Base-by-base conservation (phyloP, 2,797 vertebrate genomes). In the Poecilia gillii region DNA sequence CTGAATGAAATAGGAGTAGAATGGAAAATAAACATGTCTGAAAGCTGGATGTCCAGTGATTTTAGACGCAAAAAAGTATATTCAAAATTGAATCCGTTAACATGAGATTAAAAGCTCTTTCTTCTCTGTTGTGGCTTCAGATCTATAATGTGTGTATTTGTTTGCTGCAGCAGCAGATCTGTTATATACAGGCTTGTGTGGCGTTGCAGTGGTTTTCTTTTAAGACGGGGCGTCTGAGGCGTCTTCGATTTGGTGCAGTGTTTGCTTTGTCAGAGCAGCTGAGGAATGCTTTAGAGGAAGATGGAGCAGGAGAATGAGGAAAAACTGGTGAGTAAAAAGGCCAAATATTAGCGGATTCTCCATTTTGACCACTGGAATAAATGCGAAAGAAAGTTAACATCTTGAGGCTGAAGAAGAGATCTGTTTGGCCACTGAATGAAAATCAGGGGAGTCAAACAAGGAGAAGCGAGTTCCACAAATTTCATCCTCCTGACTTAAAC, bases 401-500 rank as follows among this genome's bases (percentile, higher is more conserved):
- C 1, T 49, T 68, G 33, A 73, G 70, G 83, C 68, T 49, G 64
- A 75, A 14, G 8, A 62, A 43, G 36, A 31, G 39, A 45, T 71
- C 68, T 71, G 68, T 46, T 72, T 72, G 68, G 43, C 13, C 41
- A 46, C 13, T 28, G 43, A 72, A 45, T 72, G 43, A 72, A 46
- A 72, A 45, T 8, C 4, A 5, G 68, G 12, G 43, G n/a, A 72
- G 68, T 45, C 68, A 45, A 72, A 72, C 43, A 36, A 79, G 72
- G 6, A 81, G 59, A 82, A 83, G 84, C 64, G 68, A 79, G 72
- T 75, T 64, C 62, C 71, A 84, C 16, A 51, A 80, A 81, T 59
- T 70, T 81, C 81, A 78, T 90, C 87, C 89, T 91, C 87, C 89
- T 76, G 82, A 72, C n/a, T 75, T 75, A 23, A 77, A 66, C 71